These are phyloP conservation scores for Stictocephala bisonia DNA, from an alignment of 2,888 invertebrate genomes.

Conservation along the genomic window DNA sequence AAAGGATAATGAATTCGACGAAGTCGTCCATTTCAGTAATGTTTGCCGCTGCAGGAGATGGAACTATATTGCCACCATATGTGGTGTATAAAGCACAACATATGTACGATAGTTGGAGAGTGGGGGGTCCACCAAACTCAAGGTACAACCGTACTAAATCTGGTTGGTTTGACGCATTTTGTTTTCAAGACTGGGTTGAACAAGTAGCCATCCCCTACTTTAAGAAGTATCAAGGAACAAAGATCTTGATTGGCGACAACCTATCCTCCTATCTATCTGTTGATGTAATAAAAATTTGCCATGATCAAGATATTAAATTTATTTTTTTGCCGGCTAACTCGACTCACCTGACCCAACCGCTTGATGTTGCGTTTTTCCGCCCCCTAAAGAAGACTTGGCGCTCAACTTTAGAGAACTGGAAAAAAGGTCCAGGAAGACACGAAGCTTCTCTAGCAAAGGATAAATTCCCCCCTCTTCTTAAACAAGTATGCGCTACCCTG, in stretches of 20 bases:
- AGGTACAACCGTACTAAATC: slow-evolving; percentile 56
- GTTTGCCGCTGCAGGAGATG: slow-evolving; percentile 51
- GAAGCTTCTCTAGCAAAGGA: slow-evolving; percentile 27
- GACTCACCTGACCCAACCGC: slow-evolving; percentile 53
- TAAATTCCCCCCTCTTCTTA: slow-evolving; percentile 37
- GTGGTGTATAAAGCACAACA: slow-evolving; percentile 52
- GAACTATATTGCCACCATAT: slow-evolving; percentile 52
- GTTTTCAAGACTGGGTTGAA: slow-evolving; percentile 51
- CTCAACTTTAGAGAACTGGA: slow-evolving; percentile 48
- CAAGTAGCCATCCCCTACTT: slow-evolving; percentile 40
- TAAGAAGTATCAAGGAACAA: slow-evolving; percentile 14
- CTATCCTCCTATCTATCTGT: slow-evolving; percentile 50
- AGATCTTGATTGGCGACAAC: slow-evolving; percentile 47
- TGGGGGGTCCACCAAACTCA: slow-evolving; percentile 44
- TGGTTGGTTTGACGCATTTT: slow-evolving; percentile 60
- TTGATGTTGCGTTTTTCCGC: slow-evolving; percentile 53
- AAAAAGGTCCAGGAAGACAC: slow-evolving; percentile 44
- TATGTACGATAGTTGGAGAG: slow-evolving; percentile 52
- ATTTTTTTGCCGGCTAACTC: slow-evolving; percentile 52
- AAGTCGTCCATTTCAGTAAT: slow-evolving; percentile 49
- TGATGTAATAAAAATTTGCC: slow-evolving; percentile 48
- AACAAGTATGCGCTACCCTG: slow-evolving; percentile 33
- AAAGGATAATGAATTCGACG: slow-evolving; percentile 47
- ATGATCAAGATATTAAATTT: slow-evolving; percentile 50
- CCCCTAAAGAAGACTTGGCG: slow-evolving; percentile 53